Percentiles rank a stretch among this genome's conserved stretches.
These are phyloP conservation scores for Peromyscus melanophrys DNA, from an alignment of 2,797 vertebrate genomes.

Conservation along the genomic window DNA sequence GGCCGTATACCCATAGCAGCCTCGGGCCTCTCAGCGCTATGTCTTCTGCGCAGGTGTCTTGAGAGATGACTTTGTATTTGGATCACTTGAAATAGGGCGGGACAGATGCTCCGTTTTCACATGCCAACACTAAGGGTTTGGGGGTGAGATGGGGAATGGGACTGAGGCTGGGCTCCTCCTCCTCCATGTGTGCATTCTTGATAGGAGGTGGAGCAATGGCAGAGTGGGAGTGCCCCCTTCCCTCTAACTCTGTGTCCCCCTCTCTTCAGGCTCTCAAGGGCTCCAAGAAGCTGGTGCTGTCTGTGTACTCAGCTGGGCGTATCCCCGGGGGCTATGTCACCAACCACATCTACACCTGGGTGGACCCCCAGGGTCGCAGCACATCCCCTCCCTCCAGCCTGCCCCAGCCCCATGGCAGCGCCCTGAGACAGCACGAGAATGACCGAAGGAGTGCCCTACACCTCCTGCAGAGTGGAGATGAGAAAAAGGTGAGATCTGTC, in stretches of 20 bases:
- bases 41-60: neutral
- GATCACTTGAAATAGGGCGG: neutral
- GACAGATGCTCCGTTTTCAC: neutral
- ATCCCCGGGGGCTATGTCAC: constrained; percentile 97
- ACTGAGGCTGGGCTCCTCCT: neutral
- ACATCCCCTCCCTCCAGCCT: constrained; percentile 93
- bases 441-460: constrained; percentile 95
- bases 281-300: constrained; percentile 95
- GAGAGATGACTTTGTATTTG: neutral
- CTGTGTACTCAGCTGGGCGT: constrained; percentile 94
- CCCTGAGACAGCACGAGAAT: constrained; percentile 90
- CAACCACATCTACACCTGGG: constrained; percentile 97
- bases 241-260: neutral
- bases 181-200: accelerated
- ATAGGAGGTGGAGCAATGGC: neutral
- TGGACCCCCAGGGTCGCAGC: constrained; percentile 93
- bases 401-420: constrained; percentile 91
- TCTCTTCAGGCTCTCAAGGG: constrained; percentile 95
- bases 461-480: constrained; percentile 96
- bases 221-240: neutral
- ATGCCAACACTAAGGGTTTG: neutral
- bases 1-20: neutral
- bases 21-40: neutral
- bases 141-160: no score
- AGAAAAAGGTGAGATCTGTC: constrained; percentile 95